Percentiles rank a stretch among this genome's conserved stretches.
Evolutionary conservation across 2,888 invertebrate genomes (phyloP).

Genomic region (Lissocephala sabroskyi): DNA sequence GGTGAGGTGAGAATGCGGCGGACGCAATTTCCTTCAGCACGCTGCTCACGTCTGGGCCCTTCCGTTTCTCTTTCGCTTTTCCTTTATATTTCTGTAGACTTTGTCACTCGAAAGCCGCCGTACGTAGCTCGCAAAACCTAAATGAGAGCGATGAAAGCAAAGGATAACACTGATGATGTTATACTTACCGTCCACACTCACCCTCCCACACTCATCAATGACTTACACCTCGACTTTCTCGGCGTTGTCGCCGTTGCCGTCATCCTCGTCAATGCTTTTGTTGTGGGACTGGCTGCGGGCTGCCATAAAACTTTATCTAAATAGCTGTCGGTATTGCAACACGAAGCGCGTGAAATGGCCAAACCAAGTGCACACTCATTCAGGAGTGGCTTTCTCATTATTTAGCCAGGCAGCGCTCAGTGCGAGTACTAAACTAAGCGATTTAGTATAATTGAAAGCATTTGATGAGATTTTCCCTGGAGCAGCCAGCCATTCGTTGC

Average conservation of each 20-base stretch:
- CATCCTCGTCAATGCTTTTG: too few species aligned
- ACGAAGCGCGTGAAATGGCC: too few species aligned
- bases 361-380: constrained; percentile 16
- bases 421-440: constrained; percentile 45
- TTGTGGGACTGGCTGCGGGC: constrained; percentile 24
- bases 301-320: constrained; percentile 60
- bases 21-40: constrained; percentile 13
- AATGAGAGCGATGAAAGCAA: constrained; percentile 20
- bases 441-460: constrained; percentile 53
- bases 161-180: constrained; percentile 39
- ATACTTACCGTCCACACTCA: constrained; percentile 31
- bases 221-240: too few species aligned
- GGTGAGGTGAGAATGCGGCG: constrained; percentile 45
- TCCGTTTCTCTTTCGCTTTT: constrained; percentile 6
- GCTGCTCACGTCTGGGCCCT: constrained; percentile 1
- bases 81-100: constrained; percentile 35
- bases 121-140: neutral
- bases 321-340: constrained; percentile 23
- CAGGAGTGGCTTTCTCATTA: constrained; percentile 43
- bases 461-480: constrained; percentile 23
- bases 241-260: too few species aligned
- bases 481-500: too few species aligned
- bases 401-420: constrained; percentile 35
- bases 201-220: constrained; percentile 1
- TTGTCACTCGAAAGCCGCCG: constrained; percentile 43